Percentiles rank a stretch among this genome's conserved stretches.
Evolutionary conservation across 2,888 invertebrate species (phyloP).

Genomic region (Gibbula magus): DNA sequence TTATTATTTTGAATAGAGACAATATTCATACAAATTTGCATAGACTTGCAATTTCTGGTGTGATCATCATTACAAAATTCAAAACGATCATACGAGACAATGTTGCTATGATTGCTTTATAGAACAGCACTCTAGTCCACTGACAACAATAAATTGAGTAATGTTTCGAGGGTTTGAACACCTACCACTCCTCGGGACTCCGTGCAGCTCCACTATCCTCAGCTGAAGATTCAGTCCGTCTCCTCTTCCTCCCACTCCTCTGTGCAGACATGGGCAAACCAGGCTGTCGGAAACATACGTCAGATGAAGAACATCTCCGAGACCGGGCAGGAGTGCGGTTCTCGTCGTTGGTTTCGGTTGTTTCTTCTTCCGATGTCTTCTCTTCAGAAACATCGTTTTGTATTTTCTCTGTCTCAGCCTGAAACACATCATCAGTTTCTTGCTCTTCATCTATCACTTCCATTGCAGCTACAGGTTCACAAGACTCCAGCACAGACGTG

Average conservation of each 20-base stretch:
- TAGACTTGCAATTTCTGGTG: too few relatives aligned
- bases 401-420: background rate
- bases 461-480: background rate
- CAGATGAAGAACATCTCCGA: background rate
- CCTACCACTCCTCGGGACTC: conserved; percentile 62
- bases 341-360: background rate
- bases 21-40: too few relatives aligned
- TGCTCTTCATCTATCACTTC: background rate
- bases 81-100: too few relatives aligned
- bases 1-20: too few relatives aligned
- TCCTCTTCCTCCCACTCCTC: conserved; percentile 44
- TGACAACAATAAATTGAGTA: background rate
- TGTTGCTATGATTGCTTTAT: too few relatives aligned
- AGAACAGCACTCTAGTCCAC: too few relatives aligned
- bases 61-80: too few relatives aligned
- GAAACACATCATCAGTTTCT: background rate
- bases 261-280: conserved; percentile 46
- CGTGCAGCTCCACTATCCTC: conserved; percentile 39
- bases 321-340: background rate
- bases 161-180: conserved; percentile 6
- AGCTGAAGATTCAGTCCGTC: conserved; percentile 41
- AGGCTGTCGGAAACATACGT: conserved; percentile 34
- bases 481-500: background rate
- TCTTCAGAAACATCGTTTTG: background rate
- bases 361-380: background rate